Conservation (phyloP, 2,113 vertebrate genomes). For the Peucedramus taeniatus region DNA sequence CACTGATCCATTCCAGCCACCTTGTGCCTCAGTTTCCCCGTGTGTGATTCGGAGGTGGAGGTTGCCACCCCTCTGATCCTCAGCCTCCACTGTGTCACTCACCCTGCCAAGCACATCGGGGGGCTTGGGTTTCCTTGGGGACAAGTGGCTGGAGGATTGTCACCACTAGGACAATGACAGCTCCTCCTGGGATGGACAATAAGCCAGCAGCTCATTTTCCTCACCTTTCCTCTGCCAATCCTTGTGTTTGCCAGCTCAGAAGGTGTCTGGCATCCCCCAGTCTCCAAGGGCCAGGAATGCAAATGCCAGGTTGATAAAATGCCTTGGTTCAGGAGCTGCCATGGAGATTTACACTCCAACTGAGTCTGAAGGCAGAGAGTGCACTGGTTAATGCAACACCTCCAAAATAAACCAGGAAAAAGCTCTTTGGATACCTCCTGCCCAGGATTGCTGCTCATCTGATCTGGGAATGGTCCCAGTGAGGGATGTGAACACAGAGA, state of each 20-base stretch:
- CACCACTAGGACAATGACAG: not conserved
- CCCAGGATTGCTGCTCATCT: not conserved
- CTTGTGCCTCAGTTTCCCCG: not conserved
- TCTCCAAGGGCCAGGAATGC: not conserved
- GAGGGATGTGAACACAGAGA: not conserved
- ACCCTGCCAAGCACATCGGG: fast-evolving
- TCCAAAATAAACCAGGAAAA: not conserved
- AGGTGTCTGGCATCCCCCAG: not conserved
- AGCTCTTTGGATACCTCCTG: not conserved
- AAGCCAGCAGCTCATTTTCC: not conserved
- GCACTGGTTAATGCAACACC: not conserved
- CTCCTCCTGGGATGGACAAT: not conserved
- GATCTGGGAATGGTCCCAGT: not conserved
- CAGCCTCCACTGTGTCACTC: not conserved
- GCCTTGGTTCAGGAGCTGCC: not conserved
- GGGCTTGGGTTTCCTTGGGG: not conserved
- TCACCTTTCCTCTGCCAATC: not conserved
- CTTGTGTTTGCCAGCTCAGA: not conserved
- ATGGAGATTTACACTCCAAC: not conserved
- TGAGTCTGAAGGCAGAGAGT: not conserved
- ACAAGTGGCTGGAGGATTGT: not conserved
- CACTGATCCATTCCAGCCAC: too few species aligned
- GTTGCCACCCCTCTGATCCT: not conserved
- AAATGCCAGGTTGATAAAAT: not conserved
- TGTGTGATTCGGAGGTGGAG: not conserved